Conservation (phyloP, 2,113 vertebrate species). For the Phoenicopterus ruber region DNA sequence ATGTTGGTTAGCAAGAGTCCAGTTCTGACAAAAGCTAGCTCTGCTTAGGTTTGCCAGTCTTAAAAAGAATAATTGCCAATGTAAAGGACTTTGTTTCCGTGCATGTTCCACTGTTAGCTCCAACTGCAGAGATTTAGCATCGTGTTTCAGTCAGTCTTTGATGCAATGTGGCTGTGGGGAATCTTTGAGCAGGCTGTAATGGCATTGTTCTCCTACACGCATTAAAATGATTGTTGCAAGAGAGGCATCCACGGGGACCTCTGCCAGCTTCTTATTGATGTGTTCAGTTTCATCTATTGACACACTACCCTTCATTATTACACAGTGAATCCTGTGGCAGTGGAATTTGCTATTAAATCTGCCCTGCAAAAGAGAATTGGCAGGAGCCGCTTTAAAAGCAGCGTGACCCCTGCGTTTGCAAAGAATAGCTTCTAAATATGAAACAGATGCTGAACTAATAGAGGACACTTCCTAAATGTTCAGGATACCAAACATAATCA, state of each 20-base stretch:
- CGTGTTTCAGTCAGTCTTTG: background rate
- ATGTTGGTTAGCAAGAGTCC: background rate
- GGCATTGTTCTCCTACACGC: constrained; percentile 14
- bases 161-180: constrained; percentile 32
- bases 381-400: constrained; percentile 21
- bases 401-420: background rate
- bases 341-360: constrained; percentile 53
- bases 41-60: background rate
- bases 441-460: constrained; percentile 31
- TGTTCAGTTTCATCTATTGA: constrained; percentile 57
- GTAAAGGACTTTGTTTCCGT: background rate
- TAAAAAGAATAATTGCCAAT: background rate
- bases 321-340: constrained; percentile 26
- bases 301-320: constrained; percentile 38
- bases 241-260: constrained; percentile 25
- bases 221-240: constrained; percentile 1
- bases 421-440: constrained; percentile 33
- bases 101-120: background rate
- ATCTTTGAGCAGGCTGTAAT: constrained; percentile 24
- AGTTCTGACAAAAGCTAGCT: background rate
- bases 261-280: constrained; percentile 54
- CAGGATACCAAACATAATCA: background rate
- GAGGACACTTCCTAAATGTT: background rate
- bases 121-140: background rate
- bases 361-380: constrained; percentile 13